Evolutionary conservation across 2,888 invertebrate species (phyloP).

Genomic region (Drosophila subquinaria): DNA sequence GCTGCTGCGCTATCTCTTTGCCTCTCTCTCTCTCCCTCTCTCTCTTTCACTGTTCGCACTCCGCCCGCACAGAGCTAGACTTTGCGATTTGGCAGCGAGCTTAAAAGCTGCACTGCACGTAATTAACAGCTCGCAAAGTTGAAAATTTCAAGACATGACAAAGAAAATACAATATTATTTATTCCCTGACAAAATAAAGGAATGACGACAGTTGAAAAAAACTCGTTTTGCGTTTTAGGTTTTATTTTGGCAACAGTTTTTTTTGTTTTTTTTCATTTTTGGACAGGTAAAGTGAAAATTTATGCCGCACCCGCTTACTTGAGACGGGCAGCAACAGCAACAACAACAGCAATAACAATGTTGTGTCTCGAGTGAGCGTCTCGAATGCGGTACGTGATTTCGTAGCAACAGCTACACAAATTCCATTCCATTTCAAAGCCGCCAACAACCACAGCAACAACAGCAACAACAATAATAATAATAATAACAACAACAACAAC

Average conservation of each 20-base stretch:
- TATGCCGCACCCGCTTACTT: constrained; percentile 69
- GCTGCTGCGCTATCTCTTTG: constrained; percentile 12
- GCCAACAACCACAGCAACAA: constrained; percentile 19
- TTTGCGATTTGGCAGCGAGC: neutral
- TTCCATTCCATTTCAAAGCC: constrained; percentile 62
- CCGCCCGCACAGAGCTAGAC: constrained; percentile 11
- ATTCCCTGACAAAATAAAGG: constrained; percentile 50
- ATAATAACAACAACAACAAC: constrained; percentile 19
- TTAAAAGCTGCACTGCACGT: constrained; percentile 18
- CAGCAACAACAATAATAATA: constrained; percentile 28
- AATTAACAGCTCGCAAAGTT: constrained; percentile 31
- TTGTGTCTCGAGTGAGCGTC: constrained; percentile 37
- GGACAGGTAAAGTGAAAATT: constrained; percentile 65
- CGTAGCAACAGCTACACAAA: constrained; percentile 59
- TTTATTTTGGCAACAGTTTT: constrained; percentile 62
- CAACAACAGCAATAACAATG: constrained; percentile 33
- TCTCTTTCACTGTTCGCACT: neutral
- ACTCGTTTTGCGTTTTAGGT: constrained; percentile 58
- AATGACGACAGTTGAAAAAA: constrained; percentile 54
- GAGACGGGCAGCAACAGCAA: constrained; percentile 41
- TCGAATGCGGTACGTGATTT: constrained; percentile 59
- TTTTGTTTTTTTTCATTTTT: constrained; percentile 31
- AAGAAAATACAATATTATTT: constrained; percentile 57
- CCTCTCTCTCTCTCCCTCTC: neutral
- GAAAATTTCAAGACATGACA: constrained; percentile 41